Evolutionary conservation across 2,113 vertebrate genomes (phyloP), one percentile per base, ranked within the genome.

Genomic region (Danionella cerebrum): DNA sequence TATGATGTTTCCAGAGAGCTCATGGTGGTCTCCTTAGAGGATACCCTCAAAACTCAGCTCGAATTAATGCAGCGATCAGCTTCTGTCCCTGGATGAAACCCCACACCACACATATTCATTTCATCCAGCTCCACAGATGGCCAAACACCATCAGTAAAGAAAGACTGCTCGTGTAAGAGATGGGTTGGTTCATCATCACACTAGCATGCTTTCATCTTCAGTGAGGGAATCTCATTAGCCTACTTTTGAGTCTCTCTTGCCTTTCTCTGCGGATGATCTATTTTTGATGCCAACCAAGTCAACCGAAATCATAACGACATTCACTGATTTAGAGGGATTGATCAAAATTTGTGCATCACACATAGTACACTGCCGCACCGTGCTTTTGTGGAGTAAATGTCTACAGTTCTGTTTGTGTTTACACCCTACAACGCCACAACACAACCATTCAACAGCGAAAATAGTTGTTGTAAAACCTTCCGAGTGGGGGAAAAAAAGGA

Each of bases 161-260:
- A 7, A 5, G 27, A 47, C 6, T 12, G 14, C 4, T 1, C 14
- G 29, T 13, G 38, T 4, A 22, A 50, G 44, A 29, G 21, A 4
- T 12, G 5, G 24, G 3, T 21, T 21, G 25, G 8, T 35, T 44
- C 29, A 12, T 9, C 35, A 51, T 52, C 67, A 62, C 19, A 24
- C 45, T 18, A 18, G 38, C 33, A 59, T 42, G 18, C 24, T 60
- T 42, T 33, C 24, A 47, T 35, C 45, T 51, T 50, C 16, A 59
- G 24, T 25, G 42, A 35, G 44, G 48, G 58, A 59, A 78, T 76
- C 69, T 73, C 74, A 78, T 75, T 78, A 71, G 54, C 76, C 76
- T 65, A 72, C 6, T 75, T 76, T 25, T 70, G 39, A 16, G 44
- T 72, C 64, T 60, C 36, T 48, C 55, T 52, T 25, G 21, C 35